Conservation (phyloP, 1,140 invertebrate genomes). For the Rhynchophorus ferrugineus region DNA sequence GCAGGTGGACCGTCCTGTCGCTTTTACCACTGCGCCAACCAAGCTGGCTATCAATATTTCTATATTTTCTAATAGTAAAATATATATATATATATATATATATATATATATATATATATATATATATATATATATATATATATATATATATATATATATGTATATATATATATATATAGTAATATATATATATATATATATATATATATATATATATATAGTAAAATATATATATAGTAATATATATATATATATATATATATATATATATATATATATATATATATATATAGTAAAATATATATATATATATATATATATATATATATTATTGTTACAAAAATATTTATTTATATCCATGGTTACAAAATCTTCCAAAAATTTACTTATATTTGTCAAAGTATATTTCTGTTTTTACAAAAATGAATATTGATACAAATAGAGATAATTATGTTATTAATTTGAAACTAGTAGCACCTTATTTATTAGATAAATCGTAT, state of each 20-base stretch:
- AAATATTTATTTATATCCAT: background rate
- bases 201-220: too few relatives aligned
- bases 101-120: background rate
- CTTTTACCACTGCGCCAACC: too few relatives aligned
- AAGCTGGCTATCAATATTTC: background rate
- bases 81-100: conserved; percentile 1
- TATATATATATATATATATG: background rate
- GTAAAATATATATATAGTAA: too few relatives aligned
- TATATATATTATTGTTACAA: too few relatives aligned
- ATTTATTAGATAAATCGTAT: background rate
- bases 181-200: too few relatives aligned
- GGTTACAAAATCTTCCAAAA: background rate
- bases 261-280: conserved; percentile 5
- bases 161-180: too few relatives aligned
- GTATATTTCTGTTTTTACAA: too few relatives aligned
- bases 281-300: too few relatives aligned
- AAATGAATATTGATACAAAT: background rate
- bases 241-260: conserved; percentile 2
- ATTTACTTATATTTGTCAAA: background rate
- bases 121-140: background rate
- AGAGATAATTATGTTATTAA: background rate
- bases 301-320: too few relatives aligned
- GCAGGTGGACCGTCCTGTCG: too few relatives aligned
- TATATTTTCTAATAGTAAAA: background rate
- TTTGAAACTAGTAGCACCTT: background rate